Conservation (phyloP, 2,113 vertebrate genomes). For the Antigone vipio region DNA sequence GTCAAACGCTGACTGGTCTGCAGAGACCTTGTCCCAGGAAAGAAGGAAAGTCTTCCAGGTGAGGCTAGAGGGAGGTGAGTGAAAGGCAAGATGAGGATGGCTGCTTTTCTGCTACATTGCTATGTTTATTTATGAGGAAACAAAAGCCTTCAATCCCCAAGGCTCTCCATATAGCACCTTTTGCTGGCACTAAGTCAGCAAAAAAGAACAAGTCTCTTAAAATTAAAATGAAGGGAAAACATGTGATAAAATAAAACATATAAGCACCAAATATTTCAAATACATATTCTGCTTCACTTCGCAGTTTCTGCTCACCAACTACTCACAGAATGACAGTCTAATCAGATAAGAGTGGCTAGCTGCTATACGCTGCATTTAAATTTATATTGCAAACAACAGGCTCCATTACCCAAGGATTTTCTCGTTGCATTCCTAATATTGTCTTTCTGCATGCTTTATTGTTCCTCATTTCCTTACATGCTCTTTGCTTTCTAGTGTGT, state of each 20-base stretch:
- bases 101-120: background rate
- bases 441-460: constrained; percentile 25
- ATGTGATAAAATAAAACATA: constrained; percentile 39
- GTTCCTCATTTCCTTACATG: background rate
- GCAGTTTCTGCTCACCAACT: constrained; percentile 48
- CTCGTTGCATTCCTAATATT: constrained; percentile 62
- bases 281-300: constrained; percentile 66
- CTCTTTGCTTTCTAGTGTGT: background rate
- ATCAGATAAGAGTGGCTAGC: constrained; percentile 61
- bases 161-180: background rate
- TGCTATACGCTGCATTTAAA: constrained; percentile 68
- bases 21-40: background rate
- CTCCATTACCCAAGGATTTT: constrained; percentile 75
- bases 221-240: constrained; percentile 50
- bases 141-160: background rate
- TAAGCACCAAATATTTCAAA: constrained; percentile 51
- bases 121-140: constrained; percentile 34
- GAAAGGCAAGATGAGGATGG: background rate
- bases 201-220: constrained; percentile 11
- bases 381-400: constrained; percentile 77
- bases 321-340: constrained; percentile 48
- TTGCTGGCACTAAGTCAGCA: background rate
- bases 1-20: background rate
- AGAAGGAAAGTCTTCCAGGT: background rate
- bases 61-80: background rate